These are phyloP conservation scores for Heteropelma amictum DNA, from an alignment of 2,888 invertebrate species.

Conservation along the genomic window DNA sequence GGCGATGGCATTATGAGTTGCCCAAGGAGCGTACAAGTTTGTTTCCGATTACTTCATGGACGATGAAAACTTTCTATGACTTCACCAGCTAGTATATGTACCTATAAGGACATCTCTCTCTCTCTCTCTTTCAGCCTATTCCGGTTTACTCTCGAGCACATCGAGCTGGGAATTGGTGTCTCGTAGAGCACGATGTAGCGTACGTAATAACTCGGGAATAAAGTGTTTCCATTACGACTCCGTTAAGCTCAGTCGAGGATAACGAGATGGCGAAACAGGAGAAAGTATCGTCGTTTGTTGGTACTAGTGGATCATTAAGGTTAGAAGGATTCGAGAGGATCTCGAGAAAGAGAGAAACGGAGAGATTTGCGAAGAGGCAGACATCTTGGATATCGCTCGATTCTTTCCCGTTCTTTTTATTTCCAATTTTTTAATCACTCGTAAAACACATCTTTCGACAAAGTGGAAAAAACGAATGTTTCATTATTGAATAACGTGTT, in stretches of 20 bases:
- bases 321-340: not conserved
- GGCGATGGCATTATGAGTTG: constrained; percentile 42
- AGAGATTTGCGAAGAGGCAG: too few relatives aligned
- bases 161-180: constrained; percentile 18
- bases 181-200: constrained; percentile 1
- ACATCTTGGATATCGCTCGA: too few relatives aligned
- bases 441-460: too few relatives aligned
- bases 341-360: not conserved
- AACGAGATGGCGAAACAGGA: constrained; percentile 20
- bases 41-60: constrained; percentile 52
- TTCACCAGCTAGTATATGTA: constrained; percentile 10
- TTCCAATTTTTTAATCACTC: too few relatives aligned
- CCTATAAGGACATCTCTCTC: not conserved
- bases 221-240: constrained; percentile 33
- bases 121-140: not conserved
- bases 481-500: too few relatives aligned
- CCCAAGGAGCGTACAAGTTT: constrained; percentile 39
- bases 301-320: not conserved
- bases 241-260: constrained; percentile 16
- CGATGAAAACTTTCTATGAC: constrained; percentile 46
- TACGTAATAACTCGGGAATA: constrained; percentile 26
- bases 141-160: not conserved
- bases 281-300: not conserved
- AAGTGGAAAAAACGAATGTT: too few relatives aligned
- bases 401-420: too few relatives aligned